Conservation (phyloP, 1,140 invertebrate species). For the Drosophila repletoides region DNA sequence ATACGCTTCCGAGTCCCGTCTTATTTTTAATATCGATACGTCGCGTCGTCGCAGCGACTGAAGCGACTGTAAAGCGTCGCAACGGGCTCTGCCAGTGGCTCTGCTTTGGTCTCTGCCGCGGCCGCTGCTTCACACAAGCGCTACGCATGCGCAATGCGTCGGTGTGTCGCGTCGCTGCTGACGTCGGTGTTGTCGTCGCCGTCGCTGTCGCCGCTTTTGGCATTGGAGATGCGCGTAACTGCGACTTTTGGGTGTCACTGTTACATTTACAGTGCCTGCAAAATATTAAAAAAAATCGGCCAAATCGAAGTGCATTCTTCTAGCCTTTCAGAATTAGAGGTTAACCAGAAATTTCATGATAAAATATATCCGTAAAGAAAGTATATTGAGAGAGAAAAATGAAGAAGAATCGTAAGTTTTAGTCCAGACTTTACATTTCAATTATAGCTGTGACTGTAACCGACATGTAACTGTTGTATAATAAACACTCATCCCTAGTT, state of each 20-base stretch:
- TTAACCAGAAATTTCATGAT: too few species aligned
- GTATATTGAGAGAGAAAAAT: too few species aligned
- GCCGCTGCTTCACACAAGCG: conserved; percentile 16
- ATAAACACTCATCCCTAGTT: neutral
- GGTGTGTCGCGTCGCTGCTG: conserved; percentile 11
- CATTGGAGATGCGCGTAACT: conserved; percentile 27
- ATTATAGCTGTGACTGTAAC: too few species aligned
- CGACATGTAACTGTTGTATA: neutral
- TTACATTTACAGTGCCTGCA: neutral
- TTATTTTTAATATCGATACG: conserved; percentile 64
- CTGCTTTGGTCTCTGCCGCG: neutral
- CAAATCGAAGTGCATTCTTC: too few species aligned
- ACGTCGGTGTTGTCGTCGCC: neutral
- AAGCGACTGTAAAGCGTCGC: conserved; percentile 10
- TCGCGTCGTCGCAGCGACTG: conserved; percentile 21
- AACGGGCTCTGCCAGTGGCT: neutral
- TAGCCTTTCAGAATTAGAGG: too few species aligned
- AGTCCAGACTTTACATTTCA: too few species aligned
- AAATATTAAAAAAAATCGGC: too few species aligned
- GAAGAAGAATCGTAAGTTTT: too few species aligned
- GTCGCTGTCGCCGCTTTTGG: conserved; percentile 13
- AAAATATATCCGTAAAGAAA: too few species aligned
- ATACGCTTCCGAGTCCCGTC: conserved; percentile 73
- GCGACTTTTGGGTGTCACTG: conserved; percentile 6
- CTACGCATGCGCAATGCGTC: conserved; percentile 53